Conservation (phyloP, 2,113 vertebrate genomes). For the Pteropus alecto region DNA sequence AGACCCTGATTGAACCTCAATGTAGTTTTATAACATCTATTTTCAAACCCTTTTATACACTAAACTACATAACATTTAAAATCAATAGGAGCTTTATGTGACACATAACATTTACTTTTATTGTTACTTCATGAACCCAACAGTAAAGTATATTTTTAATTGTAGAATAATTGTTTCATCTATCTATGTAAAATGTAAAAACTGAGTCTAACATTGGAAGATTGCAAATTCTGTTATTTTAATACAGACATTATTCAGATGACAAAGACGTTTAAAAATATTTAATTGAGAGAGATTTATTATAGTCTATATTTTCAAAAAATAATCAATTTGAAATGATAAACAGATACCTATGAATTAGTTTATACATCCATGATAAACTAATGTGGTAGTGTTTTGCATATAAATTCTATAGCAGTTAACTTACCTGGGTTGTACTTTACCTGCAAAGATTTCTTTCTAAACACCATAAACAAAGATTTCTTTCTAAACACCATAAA, state of each 20-base stretch:
- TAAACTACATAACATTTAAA: constrained; percentile 39
- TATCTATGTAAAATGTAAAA: constrained; percentile 35
- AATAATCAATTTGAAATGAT: background rate
- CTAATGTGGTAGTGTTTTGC: background rate
- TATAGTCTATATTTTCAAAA: background rate
- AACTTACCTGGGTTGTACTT: background rate
- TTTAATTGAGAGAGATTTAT: constrained; percentile 11
- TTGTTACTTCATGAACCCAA: constrained; percentile 37
- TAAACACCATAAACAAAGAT: background rate
- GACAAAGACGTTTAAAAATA: background rate
- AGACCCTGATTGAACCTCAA: background rate
- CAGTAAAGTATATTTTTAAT: constrained; percentile 37
- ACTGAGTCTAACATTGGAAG: background rate
- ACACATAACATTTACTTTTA: constrained; percentile 48
- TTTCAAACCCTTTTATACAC: constrained; percentile 56
- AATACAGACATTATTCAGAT: background rate
- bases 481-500: no score
- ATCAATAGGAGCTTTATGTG: constrained; percentile 42
- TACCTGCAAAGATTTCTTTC: background rate
- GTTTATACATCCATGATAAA: background rate
- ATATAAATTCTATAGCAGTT: background rate
- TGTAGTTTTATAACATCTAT: constrained; percentile 8
- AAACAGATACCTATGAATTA: background rate
- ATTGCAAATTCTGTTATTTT: constrained; percentile 8
- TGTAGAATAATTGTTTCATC: background rate